Base-by-base conservation (phyloP, 2,797 vertebrate genomes). In the Synanceia verrucosa region DNA sequence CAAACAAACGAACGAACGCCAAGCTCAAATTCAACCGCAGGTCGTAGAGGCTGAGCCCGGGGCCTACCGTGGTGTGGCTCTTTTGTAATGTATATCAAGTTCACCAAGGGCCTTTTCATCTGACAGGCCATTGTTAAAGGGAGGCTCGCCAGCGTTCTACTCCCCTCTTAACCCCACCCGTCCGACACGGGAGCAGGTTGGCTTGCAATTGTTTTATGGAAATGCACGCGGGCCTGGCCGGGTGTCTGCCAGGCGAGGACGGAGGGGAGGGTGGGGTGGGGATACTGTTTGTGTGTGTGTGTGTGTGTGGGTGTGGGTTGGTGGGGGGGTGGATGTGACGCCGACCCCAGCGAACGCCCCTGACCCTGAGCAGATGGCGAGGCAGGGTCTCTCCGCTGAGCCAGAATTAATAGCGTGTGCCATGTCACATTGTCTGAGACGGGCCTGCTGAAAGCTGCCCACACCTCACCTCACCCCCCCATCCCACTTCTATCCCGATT, bases 391-490 rank as follows among this genome's bases (percentile, higher is more conserved):
- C 95, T 93, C 88, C 70, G 90, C 90, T 94, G 94, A 96, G 94
- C 95, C 95, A 94, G 94, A 96, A 96, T 94, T 95, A 96, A 96
- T 94, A 95, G 91, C 94, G 94, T 96, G 95, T 95, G 94, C 94
- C 95, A 93, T 93, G 94, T 95, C 94, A 94, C 94, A 95, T 95
- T 96, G 95, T 96, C 94, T 93, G 91, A 92, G 88, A 91, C 79
- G 78, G 90, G 87, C 89, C 90, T 93, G 86, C 89, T 70, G 66
- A 79, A 81, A 63, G 28, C 70, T 6, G 52, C 39, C 62, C 48
- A 16, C 29, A 51, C 36, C 19, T 19, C 44, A 8, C 14, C 28
- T 12, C 10, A 39, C 9, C 13, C 53, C 12, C 9, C 3, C 44
- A 12, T 66, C 70, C 71, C 66, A 60, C 78, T 61, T 56, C 67